Evolutionary conservation across 2,797 vertebrate species (phyloP).

Genomic region (Thamnophis elegans): DNA sequence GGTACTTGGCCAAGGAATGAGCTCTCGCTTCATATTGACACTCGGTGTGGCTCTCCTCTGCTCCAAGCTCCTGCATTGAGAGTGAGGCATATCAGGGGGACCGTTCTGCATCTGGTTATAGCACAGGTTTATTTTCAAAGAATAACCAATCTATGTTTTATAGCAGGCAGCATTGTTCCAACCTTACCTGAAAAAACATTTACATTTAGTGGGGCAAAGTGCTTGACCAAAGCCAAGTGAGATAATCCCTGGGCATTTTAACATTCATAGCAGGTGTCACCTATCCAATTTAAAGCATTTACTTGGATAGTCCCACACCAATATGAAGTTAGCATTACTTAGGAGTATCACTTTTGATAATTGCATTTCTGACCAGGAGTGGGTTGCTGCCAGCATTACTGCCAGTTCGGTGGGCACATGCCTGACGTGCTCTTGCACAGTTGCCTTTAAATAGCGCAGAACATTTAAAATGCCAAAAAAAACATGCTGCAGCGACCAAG

Average conservation of each 20-base stretch:
- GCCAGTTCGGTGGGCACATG: too few species aligned
- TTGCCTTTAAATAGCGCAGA: too few species aligned
- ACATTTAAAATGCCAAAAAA: too few species aligned
- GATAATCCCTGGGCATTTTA: not conserved
- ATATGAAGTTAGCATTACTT: not conserved
- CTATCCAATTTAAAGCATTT: not conserved
- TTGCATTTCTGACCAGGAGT: not conserved
- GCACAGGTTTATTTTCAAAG: not conserved
- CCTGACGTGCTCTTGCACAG: too few species aligned
- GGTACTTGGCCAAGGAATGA: not conserved
- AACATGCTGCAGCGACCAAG: too few species aligned
- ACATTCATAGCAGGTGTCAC: not conserved
- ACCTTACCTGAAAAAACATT: not conserved
- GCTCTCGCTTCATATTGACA: not conserved
- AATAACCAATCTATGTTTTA: not conserved
- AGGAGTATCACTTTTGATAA: not conserved
- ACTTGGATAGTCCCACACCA: not conserved
- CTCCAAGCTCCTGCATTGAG: not conserved
- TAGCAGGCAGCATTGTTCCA: not conserved
- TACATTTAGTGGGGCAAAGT: not conserved
- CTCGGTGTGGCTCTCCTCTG: not conserved
- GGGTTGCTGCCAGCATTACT: too few species aligned
- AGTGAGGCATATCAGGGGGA: not conserved
- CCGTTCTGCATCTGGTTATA: not conserved
- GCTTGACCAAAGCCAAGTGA: not conserved